These are phyloP conservation scores for Stenoptilia bipunctidactyla DNA, from an alignment of 2,888 invertebrate genomes.

Conservation along the genomic window DNA sequence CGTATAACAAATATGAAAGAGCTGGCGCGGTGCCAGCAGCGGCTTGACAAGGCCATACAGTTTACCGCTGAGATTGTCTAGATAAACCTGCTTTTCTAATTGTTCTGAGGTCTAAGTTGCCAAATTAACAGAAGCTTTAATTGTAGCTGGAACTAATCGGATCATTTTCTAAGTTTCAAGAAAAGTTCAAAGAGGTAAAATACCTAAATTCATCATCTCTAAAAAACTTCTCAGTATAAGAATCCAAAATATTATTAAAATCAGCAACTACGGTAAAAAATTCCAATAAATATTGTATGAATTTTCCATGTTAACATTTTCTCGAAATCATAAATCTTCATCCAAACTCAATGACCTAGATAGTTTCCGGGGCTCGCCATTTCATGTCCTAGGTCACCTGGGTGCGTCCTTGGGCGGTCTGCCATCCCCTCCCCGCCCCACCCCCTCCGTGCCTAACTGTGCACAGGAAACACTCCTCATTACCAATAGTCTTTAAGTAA, in stretches of 20 bases:
- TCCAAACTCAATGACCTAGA: not conserved
- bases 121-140: no score
- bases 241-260: no score
- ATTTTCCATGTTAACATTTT: no score
- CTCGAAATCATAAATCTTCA: no score
- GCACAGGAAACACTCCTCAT: slow-evolving; percentile 45
- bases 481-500: slow-evolving; percentile 28
- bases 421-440: slow-evolving; percentile 33
- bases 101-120: no score
- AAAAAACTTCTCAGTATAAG: no score
- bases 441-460: slow-evolving; percentile 9
- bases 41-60: not conserved
- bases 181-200: no score
- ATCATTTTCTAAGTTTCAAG: no score
- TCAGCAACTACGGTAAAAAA: no score
- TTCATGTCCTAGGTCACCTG: not conserved
- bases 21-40: not conserved
- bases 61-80: not conserved
- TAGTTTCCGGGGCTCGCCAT: not conserved
- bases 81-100: not conserved
- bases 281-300: no score
- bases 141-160: no score
- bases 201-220: no score
- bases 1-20: not conserved
- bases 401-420: slow-evolving; percentile 48